Evolutionary conservation across 2,888 invertebrate genomes (phyloP).

Genomic region (Cyaniris semiargus): DNA sequence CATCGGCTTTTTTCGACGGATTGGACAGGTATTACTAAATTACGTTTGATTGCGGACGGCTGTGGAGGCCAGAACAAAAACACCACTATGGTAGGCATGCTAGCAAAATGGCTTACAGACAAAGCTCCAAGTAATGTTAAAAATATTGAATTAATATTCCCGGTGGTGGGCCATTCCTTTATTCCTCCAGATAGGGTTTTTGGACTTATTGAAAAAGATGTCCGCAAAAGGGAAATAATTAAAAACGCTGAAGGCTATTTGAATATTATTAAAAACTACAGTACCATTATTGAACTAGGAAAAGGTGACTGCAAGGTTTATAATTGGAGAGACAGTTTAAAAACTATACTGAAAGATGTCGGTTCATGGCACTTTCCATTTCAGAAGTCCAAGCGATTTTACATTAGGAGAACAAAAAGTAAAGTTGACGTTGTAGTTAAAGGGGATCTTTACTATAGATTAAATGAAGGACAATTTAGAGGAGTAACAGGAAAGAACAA

Average conservation of each 20-base stretch:
- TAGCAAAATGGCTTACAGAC: conserved; percentile 29
- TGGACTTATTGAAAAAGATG: conserved; percentile 30
- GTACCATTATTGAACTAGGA: conserved; percentile 29
- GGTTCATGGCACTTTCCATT: conserved; percentile 38
- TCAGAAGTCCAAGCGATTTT: conserved; percentile 35
- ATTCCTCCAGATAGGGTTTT: conserved; percentile 30
- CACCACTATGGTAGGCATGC: conserved; percentile 30
- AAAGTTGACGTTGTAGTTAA: conserved; percentile 36
- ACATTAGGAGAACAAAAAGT: conserved; percentile 35
- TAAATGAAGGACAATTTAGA: conserved; percentile 34
- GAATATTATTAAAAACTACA: conserved; percentile 31
- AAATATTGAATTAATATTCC: conserved; percentile 29
- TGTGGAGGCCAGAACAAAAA: conserved; percentile 29
- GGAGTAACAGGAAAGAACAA: conserved; percentile 33
- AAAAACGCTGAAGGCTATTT: conserved; percentile 30
- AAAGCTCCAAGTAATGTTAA: conserved; percentile 29
- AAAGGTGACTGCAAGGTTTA: conserved; percentile 36
- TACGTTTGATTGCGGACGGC: conserved; percentile 30
- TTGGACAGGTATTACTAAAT: conserved; percentile 26
- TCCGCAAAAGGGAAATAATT: conserved; percentile 30
- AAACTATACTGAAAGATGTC: conserved; percentile 39
- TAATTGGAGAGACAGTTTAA: conserved; percentile 41
- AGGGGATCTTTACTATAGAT: conserved; percentile 33
- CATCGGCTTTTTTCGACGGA: conserved; percentile 30
- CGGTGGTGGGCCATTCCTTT: conserved; percentile 31